These are phyloP conservation scores for Oriolus oriolus DNA, from an alignment of 2,113 vertebrate species.

Conservation along the genomic window DNA sequence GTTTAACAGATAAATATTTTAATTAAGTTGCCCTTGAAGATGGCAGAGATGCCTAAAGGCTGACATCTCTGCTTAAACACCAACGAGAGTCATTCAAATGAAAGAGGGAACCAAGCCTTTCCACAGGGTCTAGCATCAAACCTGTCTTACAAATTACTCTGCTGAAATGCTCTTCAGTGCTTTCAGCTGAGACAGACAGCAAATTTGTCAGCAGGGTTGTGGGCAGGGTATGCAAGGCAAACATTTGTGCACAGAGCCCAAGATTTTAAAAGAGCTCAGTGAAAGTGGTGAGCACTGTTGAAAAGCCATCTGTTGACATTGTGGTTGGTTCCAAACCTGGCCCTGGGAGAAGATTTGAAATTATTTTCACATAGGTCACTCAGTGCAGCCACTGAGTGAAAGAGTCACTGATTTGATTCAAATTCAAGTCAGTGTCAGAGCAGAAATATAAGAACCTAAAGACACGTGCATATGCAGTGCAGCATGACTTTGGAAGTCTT, in stretches of 20 bases:
- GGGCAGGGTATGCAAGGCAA: background rate
- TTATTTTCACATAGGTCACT: background rate
- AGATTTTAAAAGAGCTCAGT: background rate
- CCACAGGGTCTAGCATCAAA: background rate
- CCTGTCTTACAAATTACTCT: background rate
- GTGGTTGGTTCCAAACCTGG: background rate
- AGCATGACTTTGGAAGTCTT: background rate
- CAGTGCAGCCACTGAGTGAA: background rate
- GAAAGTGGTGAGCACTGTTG: background rate
- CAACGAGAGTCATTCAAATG: background rate
- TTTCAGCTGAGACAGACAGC: background rate
- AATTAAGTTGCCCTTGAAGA: background rate
- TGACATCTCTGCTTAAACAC: background rate
- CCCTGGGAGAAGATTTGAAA: background rate
- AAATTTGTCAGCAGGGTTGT: background rate
- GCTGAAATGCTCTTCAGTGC: background rate
- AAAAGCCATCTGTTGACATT: background rate
- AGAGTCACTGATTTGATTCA: background rate
- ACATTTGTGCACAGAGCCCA: background rate
- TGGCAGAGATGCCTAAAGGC: background rate
- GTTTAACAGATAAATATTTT: conserved; percentile 9
- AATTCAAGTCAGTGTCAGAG: background rate
- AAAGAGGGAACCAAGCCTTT: background rate
- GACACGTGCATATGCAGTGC: background rate
- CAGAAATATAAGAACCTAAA: background rate